These are phyloP conservation scores for Lymantria monacha DNA, from an alignment of 2,888 invertebrate species.

Conservation along the genomic window DNA sequence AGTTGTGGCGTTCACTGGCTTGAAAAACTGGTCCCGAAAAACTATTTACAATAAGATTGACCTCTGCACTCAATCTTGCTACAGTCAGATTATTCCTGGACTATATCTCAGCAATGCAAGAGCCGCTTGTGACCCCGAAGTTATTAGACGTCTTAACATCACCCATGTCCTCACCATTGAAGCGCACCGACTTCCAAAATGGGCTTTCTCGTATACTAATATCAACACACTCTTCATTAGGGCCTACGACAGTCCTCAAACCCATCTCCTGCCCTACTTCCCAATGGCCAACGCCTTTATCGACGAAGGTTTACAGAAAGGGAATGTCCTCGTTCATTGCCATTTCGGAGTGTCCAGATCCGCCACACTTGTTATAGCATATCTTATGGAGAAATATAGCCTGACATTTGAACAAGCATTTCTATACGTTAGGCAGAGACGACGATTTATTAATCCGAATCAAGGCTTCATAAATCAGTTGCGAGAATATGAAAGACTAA, in stretches of 20 bases:
- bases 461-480: conserved; percentile 97
- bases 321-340: conserved; percentile 93
- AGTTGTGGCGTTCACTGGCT: conserved; percentile 54
- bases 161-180: conserved; percentile 77
- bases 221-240: conserved; percentile 73
- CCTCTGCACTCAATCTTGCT: conserved; percentile 70
- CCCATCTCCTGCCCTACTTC: conserved; percentile 73
- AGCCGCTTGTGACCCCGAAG: conserved; percentile 60
- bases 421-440: conserved; percentile 90
- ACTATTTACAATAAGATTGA: conserved; percentile 64
- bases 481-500: conserved; percentile 81
- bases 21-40: conserved; percentile 65
- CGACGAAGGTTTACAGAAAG: conserved; percentile 83
- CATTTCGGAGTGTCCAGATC: conserved; percentile 97
- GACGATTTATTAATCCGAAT: conserved; percentile 96
- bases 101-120: conserved; percentile 72
- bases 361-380: conserved; percentile 97
- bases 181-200: conserved; percentile 62
- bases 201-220: conserved; percentile 57
- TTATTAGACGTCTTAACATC: conserved; percentile 66
- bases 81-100: conserved; percentile 64
- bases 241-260: conserved; percentile 70
- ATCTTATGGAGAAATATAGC: conserved; percentile 94
- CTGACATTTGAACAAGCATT: conserved; percentile 93
- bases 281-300: conserved; percentile 76